Base-by-base conservation (phyloP, 2,888 invertebrate genomes). In the Dione vanillae region DNA sequence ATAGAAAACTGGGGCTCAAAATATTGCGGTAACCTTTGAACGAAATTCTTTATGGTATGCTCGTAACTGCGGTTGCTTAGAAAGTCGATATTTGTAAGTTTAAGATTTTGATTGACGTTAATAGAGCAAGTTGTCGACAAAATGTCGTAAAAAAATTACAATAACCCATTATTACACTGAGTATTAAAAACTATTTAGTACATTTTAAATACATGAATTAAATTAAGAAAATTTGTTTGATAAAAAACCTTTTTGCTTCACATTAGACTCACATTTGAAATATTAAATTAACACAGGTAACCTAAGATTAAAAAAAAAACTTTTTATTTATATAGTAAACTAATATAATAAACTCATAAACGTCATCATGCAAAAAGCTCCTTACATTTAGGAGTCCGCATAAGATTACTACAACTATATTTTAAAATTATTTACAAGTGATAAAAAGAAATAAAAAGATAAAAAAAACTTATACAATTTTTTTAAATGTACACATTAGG, bases 1-100 rank as follows among this genome's bases (percentile, higher is more conserved):
- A 88, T 82, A 82, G 71, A 73, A 79, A 84, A 80, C 76, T 84
- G 79, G 83, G 78, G 68, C 83, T 84, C 77, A 47, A 68, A 71
- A 76, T 81, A 82, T 79, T 75, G 75, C 70, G 76, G 76, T 76
- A 72, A 72, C 74, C 69, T 73, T 73, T 68, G 65, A 70, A 75
- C 65, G 65, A 64, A 71, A 68, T 72, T 72, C 69, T 72, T 73
- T 66, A 77, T 82, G 83, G 79, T 84, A 83, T 86, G 14, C 51
- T 40, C 45, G 11, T 45, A 8, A 45, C 27, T 12, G 45, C 45
- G 59, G 43, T 45, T n/a, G 61, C 45, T 61, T 64, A 64, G 64
- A 64, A 64, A 51, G 64, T 64, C 20, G 14, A 8, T 45, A 20
- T 61, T 27, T 43, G 14, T 37, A 2, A 10, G 14, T 40, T 37